Evolutionary conservation across 2,888 invertebrate genomes (phyloP).

Genomic region (Apotomis betuletana): DNA sequence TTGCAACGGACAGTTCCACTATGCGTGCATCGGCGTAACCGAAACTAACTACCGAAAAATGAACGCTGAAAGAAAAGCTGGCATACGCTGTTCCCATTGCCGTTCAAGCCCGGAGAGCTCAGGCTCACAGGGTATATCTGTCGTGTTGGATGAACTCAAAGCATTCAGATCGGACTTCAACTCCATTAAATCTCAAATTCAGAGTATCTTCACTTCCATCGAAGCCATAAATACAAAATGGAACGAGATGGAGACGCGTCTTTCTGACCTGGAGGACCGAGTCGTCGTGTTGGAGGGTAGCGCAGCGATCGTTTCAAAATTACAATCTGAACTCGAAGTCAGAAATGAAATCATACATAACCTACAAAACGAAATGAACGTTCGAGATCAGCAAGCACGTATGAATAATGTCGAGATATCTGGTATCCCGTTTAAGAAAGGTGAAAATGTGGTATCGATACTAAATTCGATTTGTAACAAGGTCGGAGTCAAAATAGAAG

Average conservation of each 20-base stretch:
- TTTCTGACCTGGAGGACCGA: background rate
- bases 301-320: background rate
- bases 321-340: background rate
- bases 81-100: background rate
- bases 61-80: background rate
- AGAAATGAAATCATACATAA: background rate
- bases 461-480: background rate
- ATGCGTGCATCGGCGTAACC: background rate
- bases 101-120: background rate
- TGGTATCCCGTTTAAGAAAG: background rate
- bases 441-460: background rate
- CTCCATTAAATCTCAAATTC: background rate
- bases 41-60: slow-evolving; percentile 12
- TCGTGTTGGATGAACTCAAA: background rate
- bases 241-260: background rate
- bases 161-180: background rate
- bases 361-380: background rate
- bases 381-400: background rate
- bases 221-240: background rate
- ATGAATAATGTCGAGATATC: background rate
- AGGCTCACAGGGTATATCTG: background rate
- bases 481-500: background rate
- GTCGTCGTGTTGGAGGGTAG: background rate
- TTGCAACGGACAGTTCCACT: background rate
- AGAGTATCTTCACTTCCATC: background rate